phyloP scores from a whole-genome alignment of 2,888 invertebrate genomes.

The Cryptus armator region DNA sequence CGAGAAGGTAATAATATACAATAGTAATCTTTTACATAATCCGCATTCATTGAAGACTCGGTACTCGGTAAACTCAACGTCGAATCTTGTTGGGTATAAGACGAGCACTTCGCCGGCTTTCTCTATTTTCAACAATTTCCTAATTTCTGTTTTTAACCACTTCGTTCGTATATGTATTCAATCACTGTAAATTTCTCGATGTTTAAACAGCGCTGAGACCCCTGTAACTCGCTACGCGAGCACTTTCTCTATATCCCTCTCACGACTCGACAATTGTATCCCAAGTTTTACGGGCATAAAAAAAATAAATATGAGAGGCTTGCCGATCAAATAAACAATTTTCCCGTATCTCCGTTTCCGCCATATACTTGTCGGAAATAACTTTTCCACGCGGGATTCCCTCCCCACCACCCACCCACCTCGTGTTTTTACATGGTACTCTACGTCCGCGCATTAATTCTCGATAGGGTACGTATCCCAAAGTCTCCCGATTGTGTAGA shows the following conservation, averaged over 20 bases:
- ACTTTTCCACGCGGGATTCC: background rate
- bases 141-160: constrained; percentile 10
- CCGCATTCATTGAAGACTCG: constrained; percentile 54
- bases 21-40: constrained; percentile 63
- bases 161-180: constrained; percentile 45
- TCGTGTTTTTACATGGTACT: background rate
- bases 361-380: constrained; percentile 41
- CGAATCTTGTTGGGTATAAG: background rate
- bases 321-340: constrained; percentile 49
- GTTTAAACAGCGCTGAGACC: constrained; percentile 47
- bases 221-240: constrained; percentile 8
- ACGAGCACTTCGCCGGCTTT: background rate
- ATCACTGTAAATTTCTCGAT: constrained; percentile 44
- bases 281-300: constrained; percentile 36
- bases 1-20: constrained; percentile 71
- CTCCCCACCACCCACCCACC: background rate
- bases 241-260: constrained; percentile 2
- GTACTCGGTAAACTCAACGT: background rate
- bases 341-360: constrained; percentile 43
- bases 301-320: constrained; percentile 50
- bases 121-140: background rate
- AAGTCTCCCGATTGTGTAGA: background rate
- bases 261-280: constrained; percentile 46
- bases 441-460: background rate
- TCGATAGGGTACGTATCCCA: background rate